These are phyloP conservation scores for Laothoe populi DNA, from an alignment of 2,888 invertebrate species.

Conservation along the genomic window DNA sequence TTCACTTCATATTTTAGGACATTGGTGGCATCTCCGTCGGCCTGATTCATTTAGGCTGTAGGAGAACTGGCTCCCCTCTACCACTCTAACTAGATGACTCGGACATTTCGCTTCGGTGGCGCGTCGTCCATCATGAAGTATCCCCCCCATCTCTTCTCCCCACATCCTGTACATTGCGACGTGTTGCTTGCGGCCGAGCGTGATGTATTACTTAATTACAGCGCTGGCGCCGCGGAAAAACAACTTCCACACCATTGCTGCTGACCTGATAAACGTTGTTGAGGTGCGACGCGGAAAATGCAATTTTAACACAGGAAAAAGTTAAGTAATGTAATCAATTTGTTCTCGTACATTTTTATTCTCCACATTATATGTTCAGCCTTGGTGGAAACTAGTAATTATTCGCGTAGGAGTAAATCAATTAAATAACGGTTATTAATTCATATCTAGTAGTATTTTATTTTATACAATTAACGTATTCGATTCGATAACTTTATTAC, in stretches of 20 bases:
- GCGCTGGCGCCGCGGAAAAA: conserved; percentile 27
- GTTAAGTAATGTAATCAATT: not conserved
- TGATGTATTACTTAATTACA: conserved; percentile 67
- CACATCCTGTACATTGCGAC: conserved; percentile 35
- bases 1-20: too few relatives aligned
- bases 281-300: conserved; percentile 8
- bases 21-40: too few relatives aligned
- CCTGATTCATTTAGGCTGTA: too few relatives aligned
- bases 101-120: conserved; percentile 43
- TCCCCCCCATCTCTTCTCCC: not conserved
- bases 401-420: too few relatives aligned
- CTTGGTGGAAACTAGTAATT: too few relatives aligned
- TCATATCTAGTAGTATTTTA: not conserved
- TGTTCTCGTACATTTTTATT: not conserved
- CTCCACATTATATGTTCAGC: too few relatives aligned
- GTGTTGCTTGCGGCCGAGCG: conserved; percentile 46
- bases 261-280: conserved; percentile 16
- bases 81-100: conserved; percentile 56
- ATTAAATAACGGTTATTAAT: too few relatives aligned
- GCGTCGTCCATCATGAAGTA: conserved; percentile 44
- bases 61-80: not conserved
- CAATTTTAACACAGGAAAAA: not conserved
- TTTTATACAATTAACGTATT: too few relatives aligned
- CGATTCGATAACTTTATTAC: too few relatives aligned
- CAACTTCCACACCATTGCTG: conserved; percentile 16